These are phyloP conservation scores for Ctena decussata DNA, from an alignment of 2,888 invertebrate genomes.

Conservation along the genomic window DNA sequence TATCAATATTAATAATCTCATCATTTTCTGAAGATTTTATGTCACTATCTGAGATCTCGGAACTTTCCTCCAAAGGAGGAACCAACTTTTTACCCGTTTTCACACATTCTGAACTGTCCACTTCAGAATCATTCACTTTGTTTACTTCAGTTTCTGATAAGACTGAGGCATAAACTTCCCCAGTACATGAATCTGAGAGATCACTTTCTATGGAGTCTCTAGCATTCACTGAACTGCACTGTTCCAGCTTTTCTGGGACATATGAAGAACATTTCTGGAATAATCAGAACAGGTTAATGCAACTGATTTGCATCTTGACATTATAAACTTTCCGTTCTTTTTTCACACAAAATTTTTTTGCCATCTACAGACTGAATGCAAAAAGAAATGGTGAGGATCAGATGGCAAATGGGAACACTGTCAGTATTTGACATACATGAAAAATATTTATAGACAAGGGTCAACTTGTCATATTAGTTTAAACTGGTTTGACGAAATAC, in stretches of 20 bases:
- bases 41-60: constrained; percentile 55
- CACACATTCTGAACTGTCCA: constrained; percentile 46
- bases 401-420: too few relatives aligned
- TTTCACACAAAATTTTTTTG: too few relatives aligned
- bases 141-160: neutral
- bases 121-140: constrained; percentile 40
- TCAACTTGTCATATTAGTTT: too few relatives aligned
- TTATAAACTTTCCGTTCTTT: too few relatives aligned
- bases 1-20: constrained; percentile 15
- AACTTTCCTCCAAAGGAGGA: constrained; percentile 20
- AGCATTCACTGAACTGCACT: neutral
- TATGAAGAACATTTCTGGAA: constrained; percentile 6
- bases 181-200: constrained; percentile 18
- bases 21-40: constrained; percentile 24
- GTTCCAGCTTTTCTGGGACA: neutral
- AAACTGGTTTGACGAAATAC: too few relatives aligned
- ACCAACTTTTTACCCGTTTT: constrained; percentile 49
- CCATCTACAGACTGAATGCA: too few relatives aligned
- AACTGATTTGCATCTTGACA: too few relatives aligned
- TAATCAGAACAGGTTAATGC: too few relatives aligned
- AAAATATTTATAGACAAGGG: too few relatives aligned
- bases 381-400: too few relatives aligned
- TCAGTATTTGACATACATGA: too few relatives aligned
- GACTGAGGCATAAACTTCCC: neutral
- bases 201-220: constrained; percentile 7